These are phyloP conservation scores for Stenopsyche tienmushanensis DNA, from an alignment of 1,140 invertebrate species.

Conservation along the genomic window DNA sequence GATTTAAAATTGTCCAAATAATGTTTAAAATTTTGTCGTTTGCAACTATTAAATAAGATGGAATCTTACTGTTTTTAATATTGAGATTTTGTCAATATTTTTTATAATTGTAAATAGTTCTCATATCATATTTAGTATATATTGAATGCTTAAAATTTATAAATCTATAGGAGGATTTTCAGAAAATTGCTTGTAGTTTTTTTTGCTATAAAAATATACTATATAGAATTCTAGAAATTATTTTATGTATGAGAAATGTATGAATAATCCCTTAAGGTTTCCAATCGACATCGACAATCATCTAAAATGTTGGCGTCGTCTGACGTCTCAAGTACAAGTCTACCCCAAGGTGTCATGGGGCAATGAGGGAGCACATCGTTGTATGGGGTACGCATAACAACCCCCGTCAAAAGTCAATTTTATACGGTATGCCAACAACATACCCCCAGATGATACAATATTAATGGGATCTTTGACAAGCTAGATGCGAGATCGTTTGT, in stretches of 20 bases:
- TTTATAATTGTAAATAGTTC: no score
- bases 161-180: no score
- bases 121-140: no score
- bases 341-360: background rate
- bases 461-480: slow-evolving; percentile 36
- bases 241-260: background rate
- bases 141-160: no score
- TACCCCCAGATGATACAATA: slow-evolving; percentile 19
- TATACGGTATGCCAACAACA: background rate
- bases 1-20: no score
- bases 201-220: no score
- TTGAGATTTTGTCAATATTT: no score
- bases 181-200: no score
- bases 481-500: slow-evolving; percentile 9
- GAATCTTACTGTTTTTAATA: no score
- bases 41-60: no score
- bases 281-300: background rate
- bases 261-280: background rate
- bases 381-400: background rate
- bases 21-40: no score
- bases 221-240: no score
- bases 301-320: background rate
- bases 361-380: background rate
- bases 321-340: background rate
- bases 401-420: slow-evolving; percentile 27